Evolutionary conservation across 2,888 invertebrate genomes (phyloP).

Genomic region (Leistus spinibarbis): DNA sequence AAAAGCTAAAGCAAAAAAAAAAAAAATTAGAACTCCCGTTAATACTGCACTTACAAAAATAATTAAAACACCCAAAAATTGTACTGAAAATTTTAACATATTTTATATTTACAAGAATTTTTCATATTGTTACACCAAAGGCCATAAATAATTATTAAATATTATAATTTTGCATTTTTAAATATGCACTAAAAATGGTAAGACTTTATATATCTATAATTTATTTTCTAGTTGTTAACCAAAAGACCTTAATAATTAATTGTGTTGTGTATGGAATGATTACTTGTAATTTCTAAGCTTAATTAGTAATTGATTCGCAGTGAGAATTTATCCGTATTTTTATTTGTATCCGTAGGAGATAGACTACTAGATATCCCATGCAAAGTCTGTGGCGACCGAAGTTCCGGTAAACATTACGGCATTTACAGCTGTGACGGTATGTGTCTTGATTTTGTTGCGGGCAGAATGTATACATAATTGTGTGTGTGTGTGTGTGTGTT

Average conservation of each 20-base stretch:
- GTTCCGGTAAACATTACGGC: slow-evolving; percentile 99
- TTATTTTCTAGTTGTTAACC: background rate
- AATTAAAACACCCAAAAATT: too few relatives aligned
- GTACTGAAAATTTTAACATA: too few relatives aligned
- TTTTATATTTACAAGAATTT: too few relatives aligned
- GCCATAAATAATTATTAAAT: too few relatives aligned
- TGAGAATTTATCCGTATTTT: slow-evolving; percentile 10
- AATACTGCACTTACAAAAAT: too few relatives aligned
- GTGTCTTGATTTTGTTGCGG: slow-evolving; percentile 44
- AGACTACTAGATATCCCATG: slow-evolving; percentile 98
- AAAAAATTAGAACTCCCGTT: too few relatives aligned
- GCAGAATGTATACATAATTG: background rate
- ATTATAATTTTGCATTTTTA: too few relatives aligned
- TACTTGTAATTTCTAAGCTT: background rate
- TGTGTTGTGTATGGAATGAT: too few relatives aligned
- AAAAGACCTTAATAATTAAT: slow-evolving; percentile 10
- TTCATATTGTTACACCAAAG: too few relatives aligned
- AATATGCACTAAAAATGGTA: too few relatives aligned
- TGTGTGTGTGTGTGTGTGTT: slow-evolving; percentile 41
- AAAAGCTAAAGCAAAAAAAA: too few relatives aligned
- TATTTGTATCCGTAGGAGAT: slow-evolving; percentile 72
- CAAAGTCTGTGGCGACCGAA: slow-evolving; percentile 98
- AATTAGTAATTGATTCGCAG: background rate
- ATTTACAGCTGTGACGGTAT: slow-evolving; percentile 99
- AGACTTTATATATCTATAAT: too few relatives aligned